A percentile compares a stretch with the other conserved stretches of the same genome.
Conservation (phyloP, 92 coral and sea anemone genomes). For the Phenganax marumi region DNA sequence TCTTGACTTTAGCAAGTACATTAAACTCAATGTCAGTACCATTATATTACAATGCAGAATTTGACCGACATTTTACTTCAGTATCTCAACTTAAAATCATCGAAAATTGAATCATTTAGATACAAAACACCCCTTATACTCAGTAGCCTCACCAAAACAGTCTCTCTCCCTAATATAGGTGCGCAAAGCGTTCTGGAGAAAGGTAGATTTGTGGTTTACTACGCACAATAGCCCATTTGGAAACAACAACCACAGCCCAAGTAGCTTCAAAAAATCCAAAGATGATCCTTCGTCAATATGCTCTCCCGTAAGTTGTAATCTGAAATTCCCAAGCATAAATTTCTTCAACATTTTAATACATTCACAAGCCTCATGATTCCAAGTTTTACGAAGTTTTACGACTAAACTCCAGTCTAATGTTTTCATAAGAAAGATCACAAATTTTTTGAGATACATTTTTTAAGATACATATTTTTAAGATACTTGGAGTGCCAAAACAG, state of each 20-base stretch:
- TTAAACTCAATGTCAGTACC: no score
- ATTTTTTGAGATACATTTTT: no score
- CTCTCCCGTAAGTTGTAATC: constrained; percentile 3
- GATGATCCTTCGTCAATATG: constrained; percentile 12
- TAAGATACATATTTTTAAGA: no score
- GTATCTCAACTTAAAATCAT: not conserved
- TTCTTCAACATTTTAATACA: no score
- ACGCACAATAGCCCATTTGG: constrained; percentile 13
- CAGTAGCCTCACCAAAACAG: not conserved
- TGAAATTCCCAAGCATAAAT: not conserved
- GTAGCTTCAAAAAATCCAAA: constrained; percentile 18
- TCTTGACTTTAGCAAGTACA: no score
- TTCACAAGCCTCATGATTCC: no score
- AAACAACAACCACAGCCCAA: constrained; percentile 13
- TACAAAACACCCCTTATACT: not conserved
- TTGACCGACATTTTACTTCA: not conserved
- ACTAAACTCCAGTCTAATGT: no score
- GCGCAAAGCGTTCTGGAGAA: constrained; percentile 35
- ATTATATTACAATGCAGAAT: not conserved
- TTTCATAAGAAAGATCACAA: no score
- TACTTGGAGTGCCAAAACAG: no score
- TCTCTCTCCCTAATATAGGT: not conserved
- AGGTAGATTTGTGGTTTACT: constrained; percentile 32
- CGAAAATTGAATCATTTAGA: no score
- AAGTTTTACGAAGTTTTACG: no score